These are phyloP conservation scores for Lasaia peninsularis DNA, from an alignment of 1,140 invertebrate species.

Conservation along the genomic window DNA sequence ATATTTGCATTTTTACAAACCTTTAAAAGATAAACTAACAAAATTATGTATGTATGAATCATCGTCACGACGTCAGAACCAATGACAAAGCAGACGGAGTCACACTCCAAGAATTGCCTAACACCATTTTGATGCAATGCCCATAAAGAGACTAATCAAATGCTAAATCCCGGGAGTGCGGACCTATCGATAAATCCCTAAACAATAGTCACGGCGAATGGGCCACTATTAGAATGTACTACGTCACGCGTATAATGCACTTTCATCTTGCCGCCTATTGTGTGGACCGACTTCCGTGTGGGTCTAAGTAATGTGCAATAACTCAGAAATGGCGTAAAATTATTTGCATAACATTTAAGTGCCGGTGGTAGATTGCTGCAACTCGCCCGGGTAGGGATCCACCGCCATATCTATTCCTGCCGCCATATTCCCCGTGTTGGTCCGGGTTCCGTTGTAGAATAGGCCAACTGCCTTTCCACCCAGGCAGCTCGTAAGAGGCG, in stretches of 20 bases:
- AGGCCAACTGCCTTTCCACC: too few relatives aligned
- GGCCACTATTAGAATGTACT: slow-evolving; percentile 50
- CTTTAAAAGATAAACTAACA: too few relatives aligned
- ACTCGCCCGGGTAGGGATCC: too few relatives aligned
- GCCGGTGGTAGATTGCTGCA: too few relatives aligned
- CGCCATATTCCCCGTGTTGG: too few relatives aligned
- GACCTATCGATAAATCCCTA: slow-evolving; percentile 44
- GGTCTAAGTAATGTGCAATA: slow-evolving; percentile 14
- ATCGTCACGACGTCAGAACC: background rate
- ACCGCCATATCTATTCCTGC: too few relatives aligned
- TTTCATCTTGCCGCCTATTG: slow-evolving; percentile 69
- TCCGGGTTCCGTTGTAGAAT: too few relatives aligned
- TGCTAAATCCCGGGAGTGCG: slow-evolving; percentile 23
- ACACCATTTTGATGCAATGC: background rate
- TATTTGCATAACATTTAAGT: background rate
- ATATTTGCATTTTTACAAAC: too few relatives aligned
- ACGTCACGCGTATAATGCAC: slow-evolving; percentile 62
- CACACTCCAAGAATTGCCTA: background rate
- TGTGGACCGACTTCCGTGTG: slow-evolving; percentile 48
- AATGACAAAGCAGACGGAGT: background rate
- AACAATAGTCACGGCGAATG: slow-evolving; percentile 42
- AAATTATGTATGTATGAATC: too few relatives aligned
- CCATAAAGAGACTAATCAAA: slow-evolving; percentile 3
- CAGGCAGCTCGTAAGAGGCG: too few relatives aligned
- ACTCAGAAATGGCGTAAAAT: slow-evolving; percentile 22